These are phyloP conservation scores for Drosophila ambigua DNA, from an alignment of 1,140 invertebrate species.

Conservation along the genomic window DNA sequence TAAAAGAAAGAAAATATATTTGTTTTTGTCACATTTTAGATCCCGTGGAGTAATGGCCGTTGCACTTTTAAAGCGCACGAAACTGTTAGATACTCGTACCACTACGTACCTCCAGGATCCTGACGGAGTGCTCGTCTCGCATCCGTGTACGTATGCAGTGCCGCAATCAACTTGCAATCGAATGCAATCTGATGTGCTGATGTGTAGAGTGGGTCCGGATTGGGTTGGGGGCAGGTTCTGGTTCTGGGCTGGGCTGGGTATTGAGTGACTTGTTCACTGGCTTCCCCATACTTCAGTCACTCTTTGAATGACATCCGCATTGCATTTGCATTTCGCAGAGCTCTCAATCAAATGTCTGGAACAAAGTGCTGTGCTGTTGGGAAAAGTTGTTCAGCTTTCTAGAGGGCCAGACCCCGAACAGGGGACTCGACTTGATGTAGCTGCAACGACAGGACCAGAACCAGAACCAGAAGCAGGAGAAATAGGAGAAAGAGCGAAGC, in stretches of 20 bases:
- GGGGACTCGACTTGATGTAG: slow-evolving; percentile 21
- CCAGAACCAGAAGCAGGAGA: background rate
- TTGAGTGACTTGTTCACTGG: slow-evolving; percentile 45
- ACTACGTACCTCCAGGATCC: slow-evolving; percentile 7
- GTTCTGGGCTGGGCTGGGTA: background rate
- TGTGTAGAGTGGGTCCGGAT: slow-evolving; percentile 27
- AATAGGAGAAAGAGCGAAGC: background rate
- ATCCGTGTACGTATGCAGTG: slow-evolving; percentile 37
- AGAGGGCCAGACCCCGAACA: slow-evolving; percentile 16
- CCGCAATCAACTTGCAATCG: slow-evolving; percentile 54
- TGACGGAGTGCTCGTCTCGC: slow-evolving; percentile 21
- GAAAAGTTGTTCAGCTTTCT: slow-evolving; percentile 55
- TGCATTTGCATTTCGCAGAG: slow-evolving; percentile 73
- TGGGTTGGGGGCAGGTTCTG: background rate
- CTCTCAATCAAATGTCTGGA: slow-evolving; percentile 67
- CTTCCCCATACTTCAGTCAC: slow-evolving; percentile 8
- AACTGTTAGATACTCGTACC: slow-evolving; percentile 24
- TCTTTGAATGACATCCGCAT: slow-evolving; percentile 51
- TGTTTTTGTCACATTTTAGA: slow-evolving; percentile 53
- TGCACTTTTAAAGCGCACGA: slow-evolving; percentile 55
- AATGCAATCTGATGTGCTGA: slow-evolving; percentile 56
- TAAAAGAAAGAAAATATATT: slow-evolving; percentile 40
- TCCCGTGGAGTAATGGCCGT: slow-evolving; percentile 46
- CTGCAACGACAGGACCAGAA: slow-evolving; percentile 4
- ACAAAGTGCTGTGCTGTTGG: slow-evolving; percentile 62